Evolutionary conservation across 2,797 vertebrate genomes (phyloP).

Genomic region (Neosalanx taihuensis): DNA sequence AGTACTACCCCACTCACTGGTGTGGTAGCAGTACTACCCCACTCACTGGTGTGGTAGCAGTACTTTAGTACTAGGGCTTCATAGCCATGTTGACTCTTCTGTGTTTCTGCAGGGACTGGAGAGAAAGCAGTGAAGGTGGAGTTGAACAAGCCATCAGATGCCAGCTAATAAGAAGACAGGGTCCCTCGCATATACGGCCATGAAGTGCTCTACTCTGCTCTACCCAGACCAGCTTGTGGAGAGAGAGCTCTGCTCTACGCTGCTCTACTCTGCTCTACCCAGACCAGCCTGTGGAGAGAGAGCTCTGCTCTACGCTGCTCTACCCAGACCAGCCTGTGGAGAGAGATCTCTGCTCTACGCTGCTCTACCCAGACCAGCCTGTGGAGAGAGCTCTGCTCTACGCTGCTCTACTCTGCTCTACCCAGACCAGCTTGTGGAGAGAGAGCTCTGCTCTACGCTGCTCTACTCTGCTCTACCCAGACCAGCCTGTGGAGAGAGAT

Average conservation of each 20-base stretch:
- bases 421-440: not conserved
- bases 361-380: too few species aligned
- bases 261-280: too few species aligned
- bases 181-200: conserved; percentile 58
- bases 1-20: too few species aligned
- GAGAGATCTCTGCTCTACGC: conserved; percentile 1
- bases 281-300: conserved; percentile 49
- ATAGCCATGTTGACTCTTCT: not conserved
- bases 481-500: conserved; percentile 50
- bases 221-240: conserved; percentile 2
- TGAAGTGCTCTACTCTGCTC: conserved; percentile 72
- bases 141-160: conserved; percentile 86
- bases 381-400: conserved; percentile 53
- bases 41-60: too few species aligned
- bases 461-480: too few species aligned
- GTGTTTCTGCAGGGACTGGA: conserved; percentile 68
- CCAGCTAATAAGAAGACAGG: conserved; percentile 77
- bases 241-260: not conserved
- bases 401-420: not conserved
- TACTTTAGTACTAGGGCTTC: not conserved
- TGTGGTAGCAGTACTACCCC: too few species aligned
- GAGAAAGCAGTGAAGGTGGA: conserved; percentile 94
- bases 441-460: conserved; percentile 56
- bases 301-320: too few species aligned
- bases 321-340: conserved; percentile 8